Evolutionary conservation across 1,140 invertebrate genomes (phyloP).

Genomic region (Riptortus pedestris): DNA sequence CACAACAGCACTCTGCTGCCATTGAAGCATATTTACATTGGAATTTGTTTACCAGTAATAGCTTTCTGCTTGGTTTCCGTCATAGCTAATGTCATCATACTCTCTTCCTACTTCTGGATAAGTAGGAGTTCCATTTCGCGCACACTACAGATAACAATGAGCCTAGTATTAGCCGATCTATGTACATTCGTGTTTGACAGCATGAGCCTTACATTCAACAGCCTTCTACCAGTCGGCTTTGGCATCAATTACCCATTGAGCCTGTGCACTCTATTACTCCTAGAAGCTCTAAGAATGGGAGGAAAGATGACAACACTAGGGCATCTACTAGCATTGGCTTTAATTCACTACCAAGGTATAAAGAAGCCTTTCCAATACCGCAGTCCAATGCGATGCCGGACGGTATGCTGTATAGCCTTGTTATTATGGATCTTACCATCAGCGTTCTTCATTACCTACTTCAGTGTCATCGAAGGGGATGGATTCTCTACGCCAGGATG

Average conservation of each 20-base stretch:
- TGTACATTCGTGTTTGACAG: slow-evolving; percentile 43
- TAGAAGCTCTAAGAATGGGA: slow-evolving; percentile 45
- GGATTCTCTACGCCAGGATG: slow-evolving; percentile 36
- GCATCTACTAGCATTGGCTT: slow-evolving; percentile 52
- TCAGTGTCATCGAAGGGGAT: slow-evolving; percentile 39
- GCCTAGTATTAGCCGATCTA: slow-evolving; percentile 44
- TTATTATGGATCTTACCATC: slow-evolving; percentile 46
- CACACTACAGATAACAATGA: slow-evolving; percentile 36
- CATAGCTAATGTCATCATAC: slow-evolving; percentile 43
- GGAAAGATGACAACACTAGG: slow-evolving; percentile 49
- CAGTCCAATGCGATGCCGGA: slow-evolving; percentile 28
- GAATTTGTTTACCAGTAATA: slow-evolving; percentile 31
- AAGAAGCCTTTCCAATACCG: slow-evolving; percentile 50
- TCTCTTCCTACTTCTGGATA: slow-evolving; percentile 44
- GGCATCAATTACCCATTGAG: slow-evolving; percentile 18
- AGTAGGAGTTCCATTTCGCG: slow-evolving; percentile 45
- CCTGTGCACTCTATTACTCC: slow-evolving; percentile 36
- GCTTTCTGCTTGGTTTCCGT: slow-evolving; percentile 42
- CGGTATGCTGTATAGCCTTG: slow-evolving; percentile 38
- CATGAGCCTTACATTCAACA: slow-evolving; percentile 45
- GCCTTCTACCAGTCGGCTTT: slow-evolving; percentile 36
- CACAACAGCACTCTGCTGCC: no score
- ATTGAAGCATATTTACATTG: slow-evolving; percentile 20
- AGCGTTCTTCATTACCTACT: slow-evolving; percentile 42
- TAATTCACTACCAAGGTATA: slow-evolving; percentile 58